Conservation (phyloP, 2,888 invertebrate species). For the Melolontha melolontha region DNA sequence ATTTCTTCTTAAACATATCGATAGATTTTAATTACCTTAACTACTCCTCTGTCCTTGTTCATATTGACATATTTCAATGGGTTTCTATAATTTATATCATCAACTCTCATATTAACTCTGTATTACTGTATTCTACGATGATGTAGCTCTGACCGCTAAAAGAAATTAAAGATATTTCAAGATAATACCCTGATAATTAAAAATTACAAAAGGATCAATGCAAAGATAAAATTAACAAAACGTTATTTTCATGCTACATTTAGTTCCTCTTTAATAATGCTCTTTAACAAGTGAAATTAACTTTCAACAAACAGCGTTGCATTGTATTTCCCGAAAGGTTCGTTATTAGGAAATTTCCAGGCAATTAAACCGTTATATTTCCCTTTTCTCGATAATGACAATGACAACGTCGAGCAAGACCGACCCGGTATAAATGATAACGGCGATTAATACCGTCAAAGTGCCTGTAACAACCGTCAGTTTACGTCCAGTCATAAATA, state of each 20-base stretch:
- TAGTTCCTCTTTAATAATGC: background rate
- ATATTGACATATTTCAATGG: no score
- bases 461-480: slow-evolving; percentile 7
- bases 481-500: slow-evolving; percentile 34
- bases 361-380: slow-evolving; percentile 17
- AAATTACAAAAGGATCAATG: no score
- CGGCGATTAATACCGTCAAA: slow-evolving; percentile 10
- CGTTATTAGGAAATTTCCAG: slow-evolving; percentile 30
- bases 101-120: no score
- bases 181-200: no score
- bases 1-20: no score
- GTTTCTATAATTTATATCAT: no score
- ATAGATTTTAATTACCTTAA: no score
- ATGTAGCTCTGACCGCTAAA: no score
- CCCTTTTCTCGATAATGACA: background rate
- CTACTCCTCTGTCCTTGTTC: no score
- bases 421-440: slow-evolving; percentile 27
- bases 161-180: no score
- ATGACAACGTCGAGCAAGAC: slow-evolving; percentile 7
- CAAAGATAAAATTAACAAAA: background rate
- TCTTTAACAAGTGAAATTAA: background rate
- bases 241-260: background rate
- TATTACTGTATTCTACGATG: no score
- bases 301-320: slow-evolving; percentile 3
- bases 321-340: slow-evolving; percentile 3